Base-by-base conservation (phyloP, 2,888 invertebrate species). In the Buathra laborator region DNA sequence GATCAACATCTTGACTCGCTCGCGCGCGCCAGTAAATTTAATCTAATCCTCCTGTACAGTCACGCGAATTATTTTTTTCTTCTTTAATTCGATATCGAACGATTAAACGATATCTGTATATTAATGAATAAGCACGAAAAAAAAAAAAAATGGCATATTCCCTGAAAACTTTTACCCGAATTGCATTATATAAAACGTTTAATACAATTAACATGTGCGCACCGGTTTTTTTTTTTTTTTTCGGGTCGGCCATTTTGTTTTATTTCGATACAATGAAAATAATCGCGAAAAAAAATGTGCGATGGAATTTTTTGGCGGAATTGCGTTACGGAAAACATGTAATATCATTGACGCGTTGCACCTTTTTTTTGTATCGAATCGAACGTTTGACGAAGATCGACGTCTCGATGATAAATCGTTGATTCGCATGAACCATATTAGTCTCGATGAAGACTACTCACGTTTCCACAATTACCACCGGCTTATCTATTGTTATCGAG, bases 401-500 rank as follows among this genome's bases (percentile, higher is more conserved):
- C 12, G n/a, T 14, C 32, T 29, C 62, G 10, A 6, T 10, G 62
- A 29, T 32, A 62, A 62, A 32, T 14, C 62, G 14, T 62, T 29
- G 32, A 7, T 32, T 62, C 62, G 32, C 29, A 62, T 62, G 14
- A 7, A 1, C 32, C 29, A 37, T 7, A 32, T 62, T 62, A 6
- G 12, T 62, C 5, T 6, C 62, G 62, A 32, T 29, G 62, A 72
- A 59, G 16, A 24, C 43, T n/a, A 44, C 56, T 44, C 56, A 9
- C 9, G 44, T 37, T 76, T 79, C 51, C 53, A 64, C 62, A 59
- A 79, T 75, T 64, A 51, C 46, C 64, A 16, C 46, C 48, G 53
- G 64, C 82, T 86, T 86, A 84, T 84, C 84, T 59, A 67, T 59
- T 82, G 67, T 80, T 84, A 84, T 86, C 78, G 70, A n/a, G 2